phyloP scores from a whole-genome alignment of 2,888 invertebrate genomes.

The Dioctria linearis region DNA sequence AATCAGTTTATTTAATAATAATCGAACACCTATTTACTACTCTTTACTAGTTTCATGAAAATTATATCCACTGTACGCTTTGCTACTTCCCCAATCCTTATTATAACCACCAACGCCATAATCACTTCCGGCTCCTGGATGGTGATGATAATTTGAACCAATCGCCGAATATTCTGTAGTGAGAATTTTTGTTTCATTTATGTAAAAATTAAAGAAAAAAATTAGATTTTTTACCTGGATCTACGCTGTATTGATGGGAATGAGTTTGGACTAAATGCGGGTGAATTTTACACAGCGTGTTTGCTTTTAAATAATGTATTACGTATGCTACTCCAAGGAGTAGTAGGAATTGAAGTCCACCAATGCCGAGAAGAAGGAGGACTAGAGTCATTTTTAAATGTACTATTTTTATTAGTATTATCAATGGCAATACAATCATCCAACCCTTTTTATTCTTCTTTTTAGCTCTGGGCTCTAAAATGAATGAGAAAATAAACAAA shows the following conservation, averaged over 20 bases:
- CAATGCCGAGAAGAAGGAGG: slow-evolving; percentile 65
- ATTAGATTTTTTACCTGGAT: slow-evolving; percentile 61
- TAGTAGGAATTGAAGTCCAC: slow-evolving; percentile 66
- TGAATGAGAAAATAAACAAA: not conserved
- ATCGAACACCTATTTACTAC: no score
- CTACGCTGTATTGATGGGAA: slow-evolving; percentile 68
- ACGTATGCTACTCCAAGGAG: slow-evolving; percentile 68
- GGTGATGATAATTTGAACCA: slow-evolving; percentile 64
- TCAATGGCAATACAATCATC: slow-evolving; percentile 67
- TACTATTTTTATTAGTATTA: slow-evolving; percentile 68
- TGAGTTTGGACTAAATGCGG: slow-evolving; percentile 68
- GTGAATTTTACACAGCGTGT: slow-evolving; percentile 69
- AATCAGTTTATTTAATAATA: no score
- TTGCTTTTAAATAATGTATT: slow-evolving; percentile 68
- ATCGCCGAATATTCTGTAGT: slow-evolving; percentile 67
- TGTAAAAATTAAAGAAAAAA: not conserved
- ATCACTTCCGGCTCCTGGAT: not conserved
- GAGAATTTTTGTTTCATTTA: not conserved
- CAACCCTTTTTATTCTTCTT: slow-evolving; percentile 66
- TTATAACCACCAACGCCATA: slow-evolving; percentile 33
- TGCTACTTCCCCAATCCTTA: slow-evolving; percentile 68
- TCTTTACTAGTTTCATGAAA: slow-evolving; percentile 5
- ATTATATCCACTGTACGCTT: slow-evolving; percentile 66
- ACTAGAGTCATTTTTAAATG: slow-evolving; percentile 68
- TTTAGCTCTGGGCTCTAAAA: slow-evolving; percentile 63